Evolutionary conservation across 2,113 vertebrate species (phyloP).

Genomic region (Xenopus tropicalis): UCB_Xtro_10.0 CM004447.2:66836001-66836500

Average conservation of each 20-base stretch:
- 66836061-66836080: too few relatives aligned
- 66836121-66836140: slow-evolving; percentile 83
- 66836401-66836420: too few relatives aligned
- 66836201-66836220: slow-evolving; percentile 79
- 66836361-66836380: slow-evolving; percentile 62
- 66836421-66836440: too few relatives aligned
- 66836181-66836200: slow-evolving; percentile 85
- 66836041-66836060: too few relatives aligned
- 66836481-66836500: too few relatives aligned
- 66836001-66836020: too few relatives aligned
- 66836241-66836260: slow-evolving; percentile 91
- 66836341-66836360: slow-evolving; percentile 92
- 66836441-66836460: too few relatives aligned
- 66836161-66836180: slow-evolving; percentile 87
- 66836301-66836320: slow-evolving; percentile 82
- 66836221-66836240: slow-evolving; percentile 90
- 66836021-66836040: too few relatives aligned
- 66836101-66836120: slow-evolving; percentile 35
- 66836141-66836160: slow-evolving; percentile 83
- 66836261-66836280: slow-evolving; percentile 94
- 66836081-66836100: not conserved
- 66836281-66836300: slow-evolving; percentile 94
- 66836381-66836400: not conserved
- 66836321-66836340: slow-evolving; percentile 75
- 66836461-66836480: too few relatives aligned